Evolutionary conservation across 2,888 invertebrate genomes (phyloP).

Genomic region (Aethes cnicana): DNA sequence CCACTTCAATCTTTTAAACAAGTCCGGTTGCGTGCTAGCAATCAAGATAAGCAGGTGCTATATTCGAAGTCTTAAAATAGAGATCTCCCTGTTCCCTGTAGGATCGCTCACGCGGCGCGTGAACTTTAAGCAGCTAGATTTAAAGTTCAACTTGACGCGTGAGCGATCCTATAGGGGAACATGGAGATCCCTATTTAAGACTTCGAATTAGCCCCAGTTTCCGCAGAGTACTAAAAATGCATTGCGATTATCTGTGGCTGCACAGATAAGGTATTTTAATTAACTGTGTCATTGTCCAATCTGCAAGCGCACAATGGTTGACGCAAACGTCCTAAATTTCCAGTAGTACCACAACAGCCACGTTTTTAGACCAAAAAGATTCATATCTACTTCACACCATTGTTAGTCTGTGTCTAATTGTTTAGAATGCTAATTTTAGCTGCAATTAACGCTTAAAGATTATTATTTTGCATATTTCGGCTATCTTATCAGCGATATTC

Average conservation of each 20-base stretch:
- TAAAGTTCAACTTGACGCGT: too few species aligned
- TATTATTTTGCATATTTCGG: constrained; percentile 8
- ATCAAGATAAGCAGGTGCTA: background rate
- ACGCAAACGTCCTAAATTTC: constrained; percentile 25
- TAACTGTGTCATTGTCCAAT: constrained; percentile 26
- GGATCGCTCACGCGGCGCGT: too few species aligned
- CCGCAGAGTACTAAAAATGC: constrained; percentile 9
- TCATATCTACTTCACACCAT: constrained; percentile 26
- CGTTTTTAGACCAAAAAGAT: constrained; percentile 31
- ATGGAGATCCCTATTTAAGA: too few species aligned
- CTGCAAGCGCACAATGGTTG: constrained; percentile 21
- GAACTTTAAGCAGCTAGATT: too few species aligned
- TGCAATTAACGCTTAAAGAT: background rate
- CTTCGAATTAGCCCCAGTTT: too few species aligned
- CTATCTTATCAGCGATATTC: too few species aligned
- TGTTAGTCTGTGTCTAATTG: constrained; percentile 11
- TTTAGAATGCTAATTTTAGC: constrained; percentile 21
- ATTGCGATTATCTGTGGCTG: background rate
- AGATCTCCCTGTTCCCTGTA: too few species aligned
- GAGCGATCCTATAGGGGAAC: too few species aligned
- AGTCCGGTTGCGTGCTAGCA: background rate
- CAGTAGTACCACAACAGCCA: constrained; percentile 21
- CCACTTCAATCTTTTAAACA: too few species aligned
- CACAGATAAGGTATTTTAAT: constrained; percentile 23
- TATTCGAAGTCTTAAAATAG: too few species aligned